Base-by-base conservation (phyloP, 2,797 vertebrate genomes). In the Lacerta agilis region DNA sequence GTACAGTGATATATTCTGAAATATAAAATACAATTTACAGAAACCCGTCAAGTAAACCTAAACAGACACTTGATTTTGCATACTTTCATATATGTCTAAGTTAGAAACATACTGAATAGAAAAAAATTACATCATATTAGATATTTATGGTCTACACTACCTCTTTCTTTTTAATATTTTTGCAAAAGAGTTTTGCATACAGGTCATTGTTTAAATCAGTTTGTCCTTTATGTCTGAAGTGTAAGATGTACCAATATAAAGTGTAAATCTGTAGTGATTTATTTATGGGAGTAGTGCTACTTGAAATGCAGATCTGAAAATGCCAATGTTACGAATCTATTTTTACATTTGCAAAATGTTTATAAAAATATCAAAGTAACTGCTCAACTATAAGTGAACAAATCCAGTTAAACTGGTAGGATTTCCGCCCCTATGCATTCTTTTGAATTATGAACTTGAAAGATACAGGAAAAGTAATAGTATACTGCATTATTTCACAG, bases 1-100 rank as follows among this genome's bases (percentile, higher is more conserved):
- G 95, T 97, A 96, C 96, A 97, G 94, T 94, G 92, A 96, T 96
- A 95, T 92, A 96, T 87, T 96, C 88, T 96, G 93, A 93, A 94
- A 95, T 97, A 97, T 95, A 97, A 97, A 97, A 97, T 96, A 96
- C 95, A 96, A 96, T 96, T 96, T 96, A 97, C 95, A 97, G 96
- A 96, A 96, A 95, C 88, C 90, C 93, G 95, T 91, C 93, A 94
- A 96, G 95, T 92, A 96, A 96, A 92, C 92, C 93, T 96, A 96
- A 97, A 93, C 96, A 96, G 96, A 96, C 96, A 94, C 95, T 94
- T 91, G 92, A 90, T 92, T 96, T 96, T 96, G 95, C 95, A 97
- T 95, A 96, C 92, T 86, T 92, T 91, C 91, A 88, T 90, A 94
- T 94, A 95, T 90, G 92, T 94, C 89, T 97, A 96, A 96, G 95